Conservation (phyloP, 2,888 invertebrate species). For the Tetranychus truncatus region DNA sequence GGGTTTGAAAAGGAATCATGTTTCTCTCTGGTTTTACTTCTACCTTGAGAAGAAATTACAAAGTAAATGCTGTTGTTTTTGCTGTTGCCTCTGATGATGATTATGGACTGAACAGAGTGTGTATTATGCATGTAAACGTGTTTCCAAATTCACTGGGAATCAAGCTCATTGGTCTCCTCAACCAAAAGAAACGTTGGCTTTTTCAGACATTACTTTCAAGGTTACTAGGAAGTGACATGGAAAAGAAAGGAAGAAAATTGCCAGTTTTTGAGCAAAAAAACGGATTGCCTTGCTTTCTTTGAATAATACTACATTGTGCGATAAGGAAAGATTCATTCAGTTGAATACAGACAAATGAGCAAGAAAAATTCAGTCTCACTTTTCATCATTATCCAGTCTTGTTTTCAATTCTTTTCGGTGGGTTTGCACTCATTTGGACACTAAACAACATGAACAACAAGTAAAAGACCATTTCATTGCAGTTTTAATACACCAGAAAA, state of each 20-base stretch:
- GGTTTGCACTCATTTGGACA: too few relatives aligned
- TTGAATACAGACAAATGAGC: neutral
- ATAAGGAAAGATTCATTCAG: neutral
- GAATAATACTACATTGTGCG: neutral
- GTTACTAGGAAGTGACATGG: neutral
- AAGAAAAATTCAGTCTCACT: neutral
- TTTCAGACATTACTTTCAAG: neutral
- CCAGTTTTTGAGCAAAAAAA: neutral
- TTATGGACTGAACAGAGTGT: neutral
- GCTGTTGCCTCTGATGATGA: neutral
- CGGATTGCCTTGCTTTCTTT: neutral
- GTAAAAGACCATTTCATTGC: too few relatives aligned
- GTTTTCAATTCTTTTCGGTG: neutral
- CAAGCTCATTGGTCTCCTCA: neutral
- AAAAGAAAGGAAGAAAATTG: neutral
- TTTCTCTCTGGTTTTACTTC: neutral
- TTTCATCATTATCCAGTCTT: neutral
- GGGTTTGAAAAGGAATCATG: neutral
- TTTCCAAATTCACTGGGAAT: neutral
- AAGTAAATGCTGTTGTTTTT: neutral
- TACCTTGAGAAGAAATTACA: neutral
- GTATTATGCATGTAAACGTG: neutral
- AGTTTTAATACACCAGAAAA: too few relatives aligned
- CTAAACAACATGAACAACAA: too few relatives aligned
- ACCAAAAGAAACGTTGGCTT: neutral